Percentiles rank a stretch among this genome's conserved stretches.
Evolutionary conservation across 2,797 vertebrate genomes (phyloP).

Genomic region (Cichlasoma orientale): DNA sequence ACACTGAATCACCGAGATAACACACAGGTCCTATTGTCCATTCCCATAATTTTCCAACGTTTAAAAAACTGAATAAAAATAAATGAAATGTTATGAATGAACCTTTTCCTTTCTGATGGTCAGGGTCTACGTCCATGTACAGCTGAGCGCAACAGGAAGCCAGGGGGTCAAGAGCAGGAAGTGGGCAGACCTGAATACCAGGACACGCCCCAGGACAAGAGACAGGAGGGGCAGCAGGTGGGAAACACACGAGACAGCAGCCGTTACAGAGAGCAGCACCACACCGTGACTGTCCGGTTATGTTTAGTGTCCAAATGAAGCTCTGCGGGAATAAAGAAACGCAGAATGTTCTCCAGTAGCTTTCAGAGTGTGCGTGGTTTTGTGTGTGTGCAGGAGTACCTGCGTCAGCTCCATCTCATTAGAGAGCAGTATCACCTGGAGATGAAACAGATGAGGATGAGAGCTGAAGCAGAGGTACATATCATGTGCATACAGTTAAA

Average conservation of each 20-base stretch:
- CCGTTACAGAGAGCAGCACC: background rate
- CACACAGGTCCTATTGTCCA: no score
- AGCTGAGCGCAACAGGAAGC: conserved; percentile 58
- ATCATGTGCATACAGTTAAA: background rate
- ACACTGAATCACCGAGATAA: no score
- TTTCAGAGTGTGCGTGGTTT: background rate
- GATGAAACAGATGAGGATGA: conserved; percentile 81
- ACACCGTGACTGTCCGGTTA: background rate
- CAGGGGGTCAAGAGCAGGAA: conserved; percentile 39
- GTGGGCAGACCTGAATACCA: conserved; percentile 44
- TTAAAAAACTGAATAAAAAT: no score
- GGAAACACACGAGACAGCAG: background rate
- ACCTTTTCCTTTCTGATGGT: background rate
- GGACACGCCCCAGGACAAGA: conserved; percentile 51
- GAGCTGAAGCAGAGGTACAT: conserved; percentile 73
- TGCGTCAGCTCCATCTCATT: conserved; percentile 86
- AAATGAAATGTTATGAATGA: no score
- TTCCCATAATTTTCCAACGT: no score
- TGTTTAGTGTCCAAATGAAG: background rate
- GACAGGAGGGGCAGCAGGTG: conserved; percentile 71
- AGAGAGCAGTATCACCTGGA: conserved; percentile 86
- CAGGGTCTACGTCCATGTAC: conserved; percentile 90
- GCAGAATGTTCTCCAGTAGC: background rate
- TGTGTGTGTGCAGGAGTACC: conserved; percentile 82
- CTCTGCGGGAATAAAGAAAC: background rate